A percentile compares a stretch with the other conserved stretches of the same genome.
These are phyloP conservation scores for Chinchilla lanigera DNA, from an alignment of 2,113 vertebrate genomes.

Conservation along the genomic window DNA sequence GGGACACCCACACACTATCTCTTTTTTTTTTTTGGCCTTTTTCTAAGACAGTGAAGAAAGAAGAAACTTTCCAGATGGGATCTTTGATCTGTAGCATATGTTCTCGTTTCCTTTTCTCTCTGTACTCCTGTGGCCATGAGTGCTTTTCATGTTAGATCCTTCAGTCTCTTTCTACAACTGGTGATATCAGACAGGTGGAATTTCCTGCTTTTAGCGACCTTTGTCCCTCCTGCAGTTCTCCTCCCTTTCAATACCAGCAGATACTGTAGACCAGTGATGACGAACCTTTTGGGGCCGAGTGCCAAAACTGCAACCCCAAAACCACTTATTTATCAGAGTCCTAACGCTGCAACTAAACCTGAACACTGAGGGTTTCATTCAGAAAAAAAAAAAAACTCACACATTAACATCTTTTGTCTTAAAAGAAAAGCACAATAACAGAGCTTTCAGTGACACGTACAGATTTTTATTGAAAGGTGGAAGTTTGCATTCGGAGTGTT, in stretches of 20 bases:
- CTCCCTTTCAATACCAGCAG: neutral
- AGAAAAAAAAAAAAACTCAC: neutral
- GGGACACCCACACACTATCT: neutral
- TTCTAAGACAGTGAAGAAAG: neutral
- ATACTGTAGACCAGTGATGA: neutral
- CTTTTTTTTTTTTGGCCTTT: neutral
- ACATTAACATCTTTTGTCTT: neutral
- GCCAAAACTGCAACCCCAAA: neutral
- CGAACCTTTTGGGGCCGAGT: neutral
- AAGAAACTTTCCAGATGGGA: neutral
- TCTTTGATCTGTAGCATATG: neutral
- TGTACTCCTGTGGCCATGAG: neutral
- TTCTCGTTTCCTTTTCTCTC: neutral
- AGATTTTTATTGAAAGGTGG: neutral
- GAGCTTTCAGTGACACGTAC: neutral
- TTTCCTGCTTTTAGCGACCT: slow-evolving; percentile 10
- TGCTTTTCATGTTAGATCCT: neutral
- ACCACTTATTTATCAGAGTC: neutral
- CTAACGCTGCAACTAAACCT: neutral
- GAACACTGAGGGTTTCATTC: neutral
- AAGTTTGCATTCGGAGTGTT: neutral
- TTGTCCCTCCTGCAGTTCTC: neutral
- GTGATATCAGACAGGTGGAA: neutral
- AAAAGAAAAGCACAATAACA: neutral
- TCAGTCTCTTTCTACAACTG: neutral